Evolutionary conservation across 2,888 invertebrate genomes (phyloP).

Genomic region (Eupithecia abbreviata): DNA sequence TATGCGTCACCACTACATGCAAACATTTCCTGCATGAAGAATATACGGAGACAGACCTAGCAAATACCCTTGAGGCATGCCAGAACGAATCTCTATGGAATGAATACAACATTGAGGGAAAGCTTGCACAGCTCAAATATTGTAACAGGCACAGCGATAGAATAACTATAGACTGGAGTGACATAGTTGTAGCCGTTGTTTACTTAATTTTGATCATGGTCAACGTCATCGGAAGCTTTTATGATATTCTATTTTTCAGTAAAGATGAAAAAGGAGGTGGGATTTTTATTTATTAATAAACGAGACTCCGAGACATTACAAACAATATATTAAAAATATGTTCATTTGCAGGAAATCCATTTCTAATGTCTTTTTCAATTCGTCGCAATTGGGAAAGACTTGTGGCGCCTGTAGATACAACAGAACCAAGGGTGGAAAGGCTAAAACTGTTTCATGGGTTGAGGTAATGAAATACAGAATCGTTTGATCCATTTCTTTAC

Average conservation of each 20-base stretch:
- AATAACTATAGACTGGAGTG: slow-evolving; percentile 55
- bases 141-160: slow-evolving; percentile 61
- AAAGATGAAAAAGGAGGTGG: slow-evolving; percentile 46
- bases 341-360: slow-evolving; percentile 66
- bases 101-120: slow-evolving; percentile 62
- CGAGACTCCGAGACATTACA: neutral
- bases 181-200: slow-evolving; percentile 58
- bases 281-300: neutral
- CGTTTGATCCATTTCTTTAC: neutral
- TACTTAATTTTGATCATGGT: slow-evolving; percentile 57
- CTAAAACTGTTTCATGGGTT: slow-evolving; percentile 71
- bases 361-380: slow-evolving; percentile 69
- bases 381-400: slow-evolving; percentile 68
- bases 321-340: neutral
- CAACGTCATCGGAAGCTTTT: slow-evolving; percentile 67
- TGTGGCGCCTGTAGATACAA: slow-evolving; percentile 55
- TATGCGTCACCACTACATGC: slow-evolving; percentile 68
- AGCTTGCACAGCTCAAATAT: slow-evolving; percentile 58
- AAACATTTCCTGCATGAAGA: slow-evolving; percentile 45
- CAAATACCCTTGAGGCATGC: slow-evolving; percentile 65
- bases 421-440: slow-evolving; percentile 66
- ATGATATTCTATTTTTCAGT: slow-evolving; percentile 51
- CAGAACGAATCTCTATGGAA: slow-evolving; percentile 65
- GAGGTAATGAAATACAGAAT: slow-evolving; percentile 55
- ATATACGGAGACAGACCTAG: slow-evolving; percentile 51